These are phyloP conservation scores for Crotalus horridus DNA, from an alignment of 2,113 vertebrate genomes.

Conservation along the genomic window DNA sequence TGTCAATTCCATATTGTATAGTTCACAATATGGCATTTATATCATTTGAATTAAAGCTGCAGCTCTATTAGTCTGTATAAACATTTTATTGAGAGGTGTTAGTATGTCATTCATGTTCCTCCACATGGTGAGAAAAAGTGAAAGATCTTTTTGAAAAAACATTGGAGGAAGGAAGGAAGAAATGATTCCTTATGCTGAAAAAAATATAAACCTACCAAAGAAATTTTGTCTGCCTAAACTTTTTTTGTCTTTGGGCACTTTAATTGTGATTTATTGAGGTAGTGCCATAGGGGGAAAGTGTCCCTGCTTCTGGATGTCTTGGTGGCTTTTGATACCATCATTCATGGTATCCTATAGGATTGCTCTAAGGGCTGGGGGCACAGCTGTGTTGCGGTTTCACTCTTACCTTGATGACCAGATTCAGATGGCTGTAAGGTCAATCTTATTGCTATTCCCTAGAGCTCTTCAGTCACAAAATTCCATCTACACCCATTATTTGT, in stretches of 20 bases:
- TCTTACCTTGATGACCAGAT: background rate
- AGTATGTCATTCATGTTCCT: background rate
- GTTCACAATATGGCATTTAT: constrained; percentile 23
- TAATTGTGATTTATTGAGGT: too few relatives aligned
- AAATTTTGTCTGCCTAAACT: background rate
- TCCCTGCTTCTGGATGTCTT: too few relatives aligned
- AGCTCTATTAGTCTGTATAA: background rate
- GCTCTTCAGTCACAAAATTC: background rate
- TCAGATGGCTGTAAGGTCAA: background rate
- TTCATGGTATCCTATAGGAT: background rate
- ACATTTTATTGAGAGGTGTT: background rate
- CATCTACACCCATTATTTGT: background rate
- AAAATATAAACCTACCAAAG: constrained; percentile 31
- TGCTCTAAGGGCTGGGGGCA: background rate
- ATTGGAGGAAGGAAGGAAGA: constrained; percentile 36
- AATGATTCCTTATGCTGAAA: constrained; percentile 7
- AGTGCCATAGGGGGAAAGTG: background rate
- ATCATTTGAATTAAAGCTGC: background rate
- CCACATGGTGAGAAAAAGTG: constrained; percentile 4
- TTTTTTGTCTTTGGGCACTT: too few relatives aligned
- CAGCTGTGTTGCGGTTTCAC: background rate
- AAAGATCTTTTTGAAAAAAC: background rate
- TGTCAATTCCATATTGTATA: background rate
- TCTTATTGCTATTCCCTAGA: background rate
- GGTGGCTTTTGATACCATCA: background rate